These are phyloP conservation scores for Ephestia elutella DNA, from an alignment of 1,140 invertebrate species.

Conservation along the genomic window DNA sequence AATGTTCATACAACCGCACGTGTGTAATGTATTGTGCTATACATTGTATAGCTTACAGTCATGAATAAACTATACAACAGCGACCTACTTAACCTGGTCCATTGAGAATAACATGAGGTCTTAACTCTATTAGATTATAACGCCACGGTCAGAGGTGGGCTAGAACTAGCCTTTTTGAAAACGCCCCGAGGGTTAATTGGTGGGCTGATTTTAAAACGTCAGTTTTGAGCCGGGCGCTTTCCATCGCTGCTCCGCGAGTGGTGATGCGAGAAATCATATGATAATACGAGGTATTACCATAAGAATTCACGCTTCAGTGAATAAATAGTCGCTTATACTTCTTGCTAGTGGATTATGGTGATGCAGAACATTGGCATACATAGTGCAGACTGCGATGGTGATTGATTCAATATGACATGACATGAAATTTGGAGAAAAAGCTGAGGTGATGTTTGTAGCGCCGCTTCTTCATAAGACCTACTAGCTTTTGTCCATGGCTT, in stretches of 20 bases:
- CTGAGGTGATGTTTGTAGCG: too few relatives aligned
- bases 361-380: background rate
- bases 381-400: background rate
- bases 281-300: background rate
- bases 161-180: too few relatives aligned
- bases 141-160: background rate
- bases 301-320: background rate
- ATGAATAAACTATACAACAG: background rate
- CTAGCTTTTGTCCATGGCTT: too few relatives aligned
- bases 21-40: background rate
- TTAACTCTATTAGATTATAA: conserved; percentile 5
- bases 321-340: background rate
- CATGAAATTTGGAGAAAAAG: too few relatives aligned
- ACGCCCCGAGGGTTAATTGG: too few relatives aligned
- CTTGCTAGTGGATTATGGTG: background rate
- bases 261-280: conserved; percentile 1
- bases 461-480: too few relatives aligned
- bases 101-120: background rate
- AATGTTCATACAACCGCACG: background rate
- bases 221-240: too few relatives aligned
- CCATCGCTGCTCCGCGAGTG: background rate
- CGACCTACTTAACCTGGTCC: background rate
- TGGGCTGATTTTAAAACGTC: too few relatives aligned
- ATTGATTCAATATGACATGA: background rate
- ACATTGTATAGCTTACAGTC: too few relatives aligned